Base-by-base conservation (phyloP, 2,113 vertebrate genomes). In the Tragulus kanchil region DNA sequence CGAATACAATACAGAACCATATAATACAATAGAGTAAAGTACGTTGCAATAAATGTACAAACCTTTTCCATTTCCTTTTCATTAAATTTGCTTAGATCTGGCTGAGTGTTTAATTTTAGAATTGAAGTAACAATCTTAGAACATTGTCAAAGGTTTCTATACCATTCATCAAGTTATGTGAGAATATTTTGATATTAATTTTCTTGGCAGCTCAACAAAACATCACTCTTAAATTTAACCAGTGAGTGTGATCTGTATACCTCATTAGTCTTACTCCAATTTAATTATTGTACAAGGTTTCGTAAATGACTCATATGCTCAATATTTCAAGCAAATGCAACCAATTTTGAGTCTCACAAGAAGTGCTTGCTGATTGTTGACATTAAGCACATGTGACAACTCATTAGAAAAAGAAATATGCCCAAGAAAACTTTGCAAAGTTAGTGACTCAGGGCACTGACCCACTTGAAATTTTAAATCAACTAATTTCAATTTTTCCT, bases 111-210 rank as follows among this genome's bases (percentile, higher is more conserved):
- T 86, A 75, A 85, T 64, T 79, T 93, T 73, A n/a, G 89, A 97
- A 96, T 69, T 16, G 25, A 52, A 0, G 14, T 48, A 89, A 89
- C 23, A 85, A 88, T 15, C 82, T 94, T 90, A 83, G 23, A 26
- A n/a, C 36, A 5, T 62, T 85, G 56, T 97, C 62, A 88, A 78
- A 85, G 42, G 84, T 92, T 95, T 93, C 78, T 64, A 48, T 71
- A 17, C n/a, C 91, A 77, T 94, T 89, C 58, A 71, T 83, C 91
- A 91, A 81, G 36, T 89, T 93, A 56, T 78, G 9, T 89, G 82
- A n/a, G 86, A 89, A 94, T 93, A 84, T 58, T 92, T 93, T 88
- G 6, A 69, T 93, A 94, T 95, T 95, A 61, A 94, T 97, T 95
- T 92, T 85, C 62, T 85, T 94, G 93, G 85, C 69, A 93, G 69